Base-by-base conservation (phyloP, 2,797 vertebrate genomes). In the Enteromius mattozi region DNA sequence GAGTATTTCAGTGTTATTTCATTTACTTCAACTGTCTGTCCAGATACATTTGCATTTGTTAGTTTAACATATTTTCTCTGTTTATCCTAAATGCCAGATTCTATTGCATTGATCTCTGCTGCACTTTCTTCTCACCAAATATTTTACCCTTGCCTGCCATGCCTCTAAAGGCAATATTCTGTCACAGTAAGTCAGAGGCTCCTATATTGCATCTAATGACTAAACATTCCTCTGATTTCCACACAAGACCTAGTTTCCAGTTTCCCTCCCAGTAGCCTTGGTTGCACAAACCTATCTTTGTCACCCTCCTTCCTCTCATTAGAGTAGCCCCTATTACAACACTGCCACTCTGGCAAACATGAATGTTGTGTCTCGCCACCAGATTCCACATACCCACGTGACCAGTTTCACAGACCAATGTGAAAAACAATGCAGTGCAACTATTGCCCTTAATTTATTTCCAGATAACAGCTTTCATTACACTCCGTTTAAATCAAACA, bases 391-490 rank as follows among this genome's bases (percentile, higher is more conserved):
- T 63, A 77, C 49, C 59, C 35, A 68, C 63, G 42, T 35, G 4
- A 56, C 21, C 54, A 21, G 35, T 35, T 90, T 84, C 71, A 65
- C 63, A 87, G 82, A 40, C 74, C 24, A 75, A 37, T 90, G 87
- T 89, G 90, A 91, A 88, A 89, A 74, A 86, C 86, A 86, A 89
- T 87, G 86, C 88, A 76, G 81, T 87, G 85, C 24, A 81, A 66
- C 47, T 51, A 68, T 21, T 70, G 65, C 71, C 72, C 51, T 75
- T 54, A 40, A 80, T 40, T 27, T 14, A 33, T 72, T 72, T 51
- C 33, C 78, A 71, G n/a, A 84, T 74, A 77, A 70, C 59, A 56
- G 77, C 66, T 47, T 68, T 59, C 47, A 24, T 65, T 61, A 40
- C 40, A 37, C 45, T 70, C 30, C 13, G 27, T 80, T 69, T 47